These are phyloP conservation scores for Ctenopoma multispine DNA, from an alignment of 2,797 vertebrate genomes.

Conservation along the genomic window DNA sequence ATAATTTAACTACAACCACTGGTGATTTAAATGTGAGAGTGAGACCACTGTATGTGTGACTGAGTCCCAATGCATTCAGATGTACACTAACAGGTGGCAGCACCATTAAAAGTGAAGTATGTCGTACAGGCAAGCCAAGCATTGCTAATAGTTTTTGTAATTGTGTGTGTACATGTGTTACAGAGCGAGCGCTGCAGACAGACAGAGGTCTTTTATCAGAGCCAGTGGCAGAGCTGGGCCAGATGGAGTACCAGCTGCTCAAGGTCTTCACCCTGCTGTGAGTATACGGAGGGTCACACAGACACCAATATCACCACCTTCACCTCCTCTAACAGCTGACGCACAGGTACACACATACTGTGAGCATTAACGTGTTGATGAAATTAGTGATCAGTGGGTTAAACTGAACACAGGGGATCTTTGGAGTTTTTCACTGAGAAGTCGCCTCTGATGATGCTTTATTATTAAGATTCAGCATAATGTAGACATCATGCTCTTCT, in stretches of 20 bases:
- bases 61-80: conserved; percentile 3
- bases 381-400: conserved; percentile 49
- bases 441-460: conserved; percentile 5
- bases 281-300: conserved; percentile 72
- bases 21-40: not conserved
- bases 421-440: conserved; percentile 19
- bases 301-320: conserved; percentile 46
- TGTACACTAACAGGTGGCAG: conserved; percentile 27
- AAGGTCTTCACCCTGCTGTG: conserved; percentile 95
- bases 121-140: conserved; percentile 9
- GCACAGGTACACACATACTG: conserved; percentile 34
- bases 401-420: conserved; percentile 17
- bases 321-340: conserved; percentile 53
- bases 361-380: conserved; percentile 33
- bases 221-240: conserved; percentile 86
- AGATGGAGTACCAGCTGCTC: conserved; percentile 92
- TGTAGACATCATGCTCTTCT: not conserved
- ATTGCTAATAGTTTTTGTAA: conserved; percentile 38
- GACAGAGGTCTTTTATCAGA: conserved; percentile 86
- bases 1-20: no score
- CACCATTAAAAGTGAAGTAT: conserved; percentile 20
- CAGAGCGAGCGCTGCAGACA: conserved; percentile 88
- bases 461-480: conserved; percentile 1
- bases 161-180: conserved; percentile 43
- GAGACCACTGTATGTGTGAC: not conserved